Evolutionary conservation across 2,797 vertebrate species (phyloP).

Genomic region (Falco novaeseelandiae): DNA sequence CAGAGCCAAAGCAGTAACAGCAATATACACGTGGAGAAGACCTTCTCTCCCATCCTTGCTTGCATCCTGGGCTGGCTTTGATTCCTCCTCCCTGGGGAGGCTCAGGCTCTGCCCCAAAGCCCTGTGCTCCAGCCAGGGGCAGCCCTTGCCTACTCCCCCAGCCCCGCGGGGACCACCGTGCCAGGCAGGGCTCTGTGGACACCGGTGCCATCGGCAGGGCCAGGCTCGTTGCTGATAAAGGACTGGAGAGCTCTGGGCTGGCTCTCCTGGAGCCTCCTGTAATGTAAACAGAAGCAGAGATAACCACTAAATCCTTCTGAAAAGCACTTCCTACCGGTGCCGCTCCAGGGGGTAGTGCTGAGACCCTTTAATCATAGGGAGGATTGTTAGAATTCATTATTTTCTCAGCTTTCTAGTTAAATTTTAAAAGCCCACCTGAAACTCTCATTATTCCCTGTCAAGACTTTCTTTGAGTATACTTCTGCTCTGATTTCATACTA

Average conservation of each 20-base stretch:
- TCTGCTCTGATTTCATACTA: not conserved
- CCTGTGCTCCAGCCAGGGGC: not conserved
- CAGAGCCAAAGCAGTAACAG: not conserved
- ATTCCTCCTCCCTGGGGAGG: not conserved
- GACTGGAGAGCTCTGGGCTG: fast-evolving
- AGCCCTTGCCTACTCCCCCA: not conserved
- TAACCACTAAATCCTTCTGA: not conserved
- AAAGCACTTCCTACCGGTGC: not conserved
- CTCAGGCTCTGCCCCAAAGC: not conserved
- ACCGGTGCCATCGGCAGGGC: not conserved
- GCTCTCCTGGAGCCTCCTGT: not conserved
- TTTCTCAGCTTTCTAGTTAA: conserved; percentile 7
- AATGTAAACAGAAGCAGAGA: not conserved
- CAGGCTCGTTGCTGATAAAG: not conserved
- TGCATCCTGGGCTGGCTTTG: not conserved
- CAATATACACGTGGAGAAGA: fast-evolving
- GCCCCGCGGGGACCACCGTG: fast-evolving
- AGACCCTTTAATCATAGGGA: not conserved
- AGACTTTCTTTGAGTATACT: not conserved
- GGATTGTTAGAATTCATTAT: not conserved
- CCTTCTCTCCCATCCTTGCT: not conserved
- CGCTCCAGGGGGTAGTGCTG: fast-evolving
- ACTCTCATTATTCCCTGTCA: conserved; percentile 22
- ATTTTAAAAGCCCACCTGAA: conserved; percentile 46
- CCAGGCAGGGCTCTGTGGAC: not conserved